Evolutionary conservation across 1,140 invertebrate genomes (phyloP).

Genomic region (Drosophila bocqueti): DNA sequence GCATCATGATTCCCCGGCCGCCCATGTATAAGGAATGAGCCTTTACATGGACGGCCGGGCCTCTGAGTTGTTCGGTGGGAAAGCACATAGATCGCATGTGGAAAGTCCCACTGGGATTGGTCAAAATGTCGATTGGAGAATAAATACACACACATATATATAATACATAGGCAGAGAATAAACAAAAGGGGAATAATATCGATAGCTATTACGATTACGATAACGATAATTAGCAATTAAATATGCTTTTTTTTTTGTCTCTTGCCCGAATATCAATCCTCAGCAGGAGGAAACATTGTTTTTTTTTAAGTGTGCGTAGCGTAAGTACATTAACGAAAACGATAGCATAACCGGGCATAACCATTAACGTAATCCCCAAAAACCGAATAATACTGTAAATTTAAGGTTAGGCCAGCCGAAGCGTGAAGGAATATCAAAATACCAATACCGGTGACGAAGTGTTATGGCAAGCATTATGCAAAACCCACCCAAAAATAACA

Average conservation of each 20-base stretch:
- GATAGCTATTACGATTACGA: conserved; percentile 37
- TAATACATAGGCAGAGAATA: conserved; percentile 24
- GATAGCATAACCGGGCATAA: conserved; percentile 40
- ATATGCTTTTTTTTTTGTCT: conserved; percentile 61
- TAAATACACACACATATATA: conserved; percentile 24
- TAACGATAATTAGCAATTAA: conserved; percentile 60
- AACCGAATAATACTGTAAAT: conserved; percentile 28
- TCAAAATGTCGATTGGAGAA: conserved; percentile 22
- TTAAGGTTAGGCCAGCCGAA: conserved; percentile 21
- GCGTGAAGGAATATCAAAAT: conserved; percentile 34
- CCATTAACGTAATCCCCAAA: conserved; percentile 27
- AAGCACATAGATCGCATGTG: too few species aligned
- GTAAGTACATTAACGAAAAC: conserved; percentile 42
- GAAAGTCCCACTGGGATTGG: too few species aligned
- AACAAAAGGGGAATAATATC: conserved; percentile 29
- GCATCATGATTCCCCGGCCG: too few species aligned
- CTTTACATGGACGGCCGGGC: too few species aligned
- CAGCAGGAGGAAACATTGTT: not conserved
- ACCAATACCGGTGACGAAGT: conserved; percentile 1
- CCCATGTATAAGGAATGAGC: too few species aligned
- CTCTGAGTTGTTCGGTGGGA: too few species aligned
- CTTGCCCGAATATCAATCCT: conserved; percentile 33
- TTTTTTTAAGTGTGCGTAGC: conserved; percentile 40
- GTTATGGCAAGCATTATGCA: conserved; percentile 27
- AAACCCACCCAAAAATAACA: conserved; percentile 36